phyloP scores from a whole-genome alignment of 2,797 vertebrate genomes.

The Danio choprae region DNA sequence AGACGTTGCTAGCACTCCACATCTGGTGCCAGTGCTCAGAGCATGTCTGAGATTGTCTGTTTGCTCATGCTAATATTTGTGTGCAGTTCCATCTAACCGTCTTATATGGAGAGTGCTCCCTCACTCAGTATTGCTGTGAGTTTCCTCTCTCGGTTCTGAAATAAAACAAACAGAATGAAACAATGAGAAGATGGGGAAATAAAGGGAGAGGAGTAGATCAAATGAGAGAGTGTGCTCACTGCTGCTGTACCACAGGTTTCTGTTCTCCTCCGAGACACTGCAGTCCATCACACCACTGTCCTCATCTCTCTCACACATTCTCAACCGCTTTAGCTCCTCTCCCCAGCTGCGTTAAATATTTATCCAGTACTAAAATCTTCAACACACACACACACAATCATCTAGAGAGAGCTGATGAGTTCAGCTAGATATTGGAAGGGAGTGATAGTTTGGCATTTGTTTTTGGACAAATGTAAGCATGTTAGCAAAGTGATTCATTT shows the following conservation, averaged over 20 bases:
- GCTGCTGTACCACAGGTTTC: constrained; percentile 38
- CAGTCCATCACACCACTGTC: constrained; percentile 32
- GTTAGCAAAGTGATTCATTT: not conserved
- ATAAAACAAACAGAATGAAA: constrained; percentile 40
- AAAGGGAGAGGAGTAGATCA: constrained; percentile 48
- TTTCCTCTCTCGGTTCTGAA: constrained; percentile 39
- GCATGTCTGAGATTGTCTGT: not conserved
- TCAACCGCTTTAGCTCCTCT: not conserved
- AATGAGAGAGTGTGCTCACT: constrained; percentile 28
- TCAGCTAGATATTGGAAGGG: not conserved
- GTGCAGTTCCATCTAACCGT: constrained; percentile 14
- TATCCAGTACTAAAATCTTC: constrained; percentile 6
- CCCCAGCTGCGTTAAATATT: constrained; percentile 36
- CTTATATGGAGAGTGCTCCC: not conserved
- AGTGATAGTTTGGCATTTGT: not conserved
- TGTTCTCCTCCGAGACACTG: constrained; percentile 39
- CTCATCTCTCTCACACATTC: constrained; percentile 5
- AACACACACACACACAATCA: constrained; percentile 9
- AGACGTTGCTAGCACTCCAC: not conserved
- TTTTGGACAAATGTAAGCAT: not conserved
- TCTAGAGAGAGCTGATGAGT: not conserved
- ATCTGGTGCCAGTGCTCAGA: not conserved
- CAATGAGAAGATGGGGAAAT: constrained; percentile 44
- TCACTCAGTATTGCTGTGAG: constrained; percentile 22
- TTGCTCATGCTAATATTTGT: constrained; percentile 26